Evolutionary conservation across 2,113 vertebrate genomes (phyloP).

Genomic region (Ptychochromis oligacanthus): DNA sequence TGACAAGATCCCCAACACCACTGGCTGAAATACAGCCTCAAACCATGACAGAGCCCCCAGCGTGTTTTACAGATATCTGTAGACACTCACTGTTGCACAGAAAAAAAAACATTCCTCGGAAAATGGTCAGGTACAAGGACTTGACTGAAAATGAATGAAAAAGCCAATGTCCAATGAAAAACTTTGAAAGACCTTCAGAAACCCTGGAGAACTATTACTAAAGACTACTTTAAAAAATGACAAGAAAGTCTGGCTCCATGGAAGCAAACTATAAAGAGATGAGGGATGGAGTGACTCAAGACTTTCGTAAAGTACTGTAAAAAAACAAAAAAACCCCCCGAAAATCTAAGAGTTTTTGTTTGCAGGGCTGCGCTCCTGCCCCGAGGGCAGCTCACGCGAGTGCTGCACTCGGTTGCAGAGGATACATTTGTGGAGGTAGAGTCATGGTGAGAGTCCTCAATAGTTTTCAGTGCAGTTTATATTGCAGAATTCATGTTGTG

Average conservation of each 20-base stretch:
- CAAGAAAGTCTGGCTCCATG: neutral
- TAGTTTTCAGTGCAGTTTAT: neutral
- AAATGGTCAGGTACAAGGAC: neutral
- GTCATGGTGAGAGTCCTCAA: constrained; percentile 85
- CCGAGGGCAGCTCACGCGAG: constrained; percentile 91
- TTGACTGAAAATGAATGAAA: neutral
- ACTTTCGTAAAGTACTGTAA: neutral
- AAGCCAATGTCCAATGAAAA: no score
- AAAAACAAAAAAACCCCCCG: no score
- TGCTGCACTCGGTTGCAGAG: constrained; percentile 85
- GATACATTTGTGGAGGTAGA: constrained; percentile 92
- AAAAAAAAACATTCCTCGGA: no score
- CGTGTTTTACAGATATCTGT: no score
- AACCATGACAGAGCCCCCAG: no score
- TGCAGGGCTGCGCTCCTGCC: constrained; percentile 86
- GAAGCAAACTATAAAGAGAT: neutral
- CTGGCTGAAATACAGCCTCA: no score
- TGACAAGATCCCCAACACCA: no score
- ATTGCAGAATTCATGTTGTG: neutral
- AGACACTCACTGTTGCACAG: no score
- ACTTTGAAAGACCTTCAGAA: neutral
- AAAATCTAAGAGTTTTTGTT: constrained; percentile 3
- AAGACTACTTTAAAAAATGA: neutral
- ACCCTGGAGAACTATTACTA: neutral
- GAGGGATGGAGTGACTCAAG: neutral